Conservation (phyloP, 2,113 vertebrate species). For the Pseudopodoces humilis region DNA sequence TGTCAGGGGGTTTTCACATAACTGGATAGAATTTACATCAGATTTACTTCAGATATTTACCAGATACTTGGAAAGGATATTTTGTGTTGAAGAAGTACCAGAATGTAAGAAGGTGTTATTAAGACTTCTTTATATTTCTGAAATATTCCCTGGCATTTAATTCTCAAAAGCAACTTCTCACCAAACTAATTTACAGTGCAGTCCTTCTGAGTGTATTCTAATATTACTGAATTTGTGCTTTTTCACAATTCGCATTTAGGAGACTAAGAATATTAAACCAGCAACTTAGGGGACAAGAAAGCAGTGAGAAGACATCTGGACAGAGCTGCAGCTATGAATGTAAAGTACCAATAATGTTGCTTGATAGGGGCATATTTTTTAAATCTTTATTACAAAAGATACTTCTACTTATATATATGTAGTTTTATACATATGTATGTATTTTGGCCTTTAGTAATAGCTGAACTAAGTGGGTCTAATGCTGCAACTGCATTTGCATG, state of each 20-base stretch:
- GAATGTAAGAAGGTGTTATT: neutral
- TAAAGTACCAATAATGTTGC: constrained; percentile 56
- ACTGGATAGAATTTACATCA: neutral
- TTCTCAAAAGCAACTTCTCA: neutral
- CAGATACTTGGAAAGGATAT: neutral
- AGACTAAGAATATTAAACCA: constrained; percentile 82
- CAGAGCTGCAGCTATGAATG: constrained; percentile 76
- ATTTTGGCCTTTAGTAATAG: neutral
- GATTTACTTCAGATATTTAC: neutral
- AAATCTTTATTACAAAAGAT: neutral
- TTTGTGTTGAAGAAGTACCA: neutral
- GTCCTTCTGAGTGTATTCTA: neutral
- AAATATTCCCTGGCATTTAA: neutral
- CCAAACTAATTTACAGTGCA: neutral
- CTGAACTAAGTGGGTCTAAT: neutral
- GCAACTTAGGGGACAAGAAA: constrained; percentile 78
- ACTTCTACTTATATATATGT: neutral
- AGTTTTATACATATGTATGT: neutral
- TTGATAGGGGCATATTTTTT: neutral
- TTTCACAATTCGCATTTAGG: constrained; percentile 67
- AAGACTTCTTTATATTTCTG: neutral
- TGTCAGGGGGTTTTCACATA: neutral
- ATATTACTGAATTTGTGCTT: constrained; percentile 1
- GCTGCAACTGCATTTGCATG: neutral
- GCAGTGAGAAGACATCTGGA: constrained; percentile 63